Conservation (phyloP, 2,113 vertebrate genomes). For the Alexandromys fortis region DNA sequence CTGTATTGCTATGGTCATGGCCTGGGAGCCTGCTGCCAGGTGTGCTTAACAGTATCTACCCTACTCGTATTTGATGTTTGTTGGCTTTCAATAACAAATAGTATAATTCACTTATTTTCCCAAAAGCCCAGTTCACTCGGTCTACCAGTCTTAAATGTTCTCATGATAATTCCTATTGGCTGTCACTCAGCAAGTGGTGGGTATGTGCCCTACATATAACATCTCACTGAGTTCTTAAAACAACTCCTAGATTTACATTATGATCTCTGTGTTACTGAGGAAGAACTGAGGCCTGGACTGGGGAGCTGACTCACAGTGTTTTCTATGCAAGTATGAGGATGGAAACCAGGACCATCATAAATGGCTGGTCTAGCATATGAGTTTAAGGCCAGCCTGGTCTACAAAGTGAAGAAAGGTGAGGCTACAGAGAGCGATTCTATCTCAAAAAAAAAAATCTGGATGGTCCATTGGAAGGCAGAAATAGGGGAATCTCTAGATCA, state of each 20-base stretch:
- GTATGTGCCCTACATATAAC: neutral
- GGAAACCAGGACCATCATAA: neutral
- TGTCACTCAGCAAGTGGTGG: neutral
- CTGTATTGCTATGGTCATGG: neutral
- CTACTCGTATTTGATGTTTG: neutral
- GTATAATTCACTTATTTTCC: neutral
- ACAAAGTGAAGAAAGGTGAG: neutral
- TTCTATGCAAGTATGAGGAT: neutral
- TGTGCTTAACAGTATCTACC: neutral
- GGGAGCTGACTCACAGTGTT: neutral
- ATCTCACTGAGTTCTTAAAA: slow-evolving; percentile 5
- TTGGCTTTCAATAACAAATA: slow-evolving; percentile 29
- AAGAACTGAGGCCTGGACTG: neutral
- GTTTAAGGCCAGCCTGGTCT: neutral
- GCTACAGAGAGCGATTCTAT: neutral
- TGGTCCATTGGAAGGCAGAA: neutral
- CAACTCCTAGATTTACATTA: neutral
- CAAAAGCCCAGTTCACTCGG: slow-evolving; percentile 27
- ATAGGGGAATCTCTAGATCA: neutral
- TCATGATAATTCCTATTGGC: neutral
- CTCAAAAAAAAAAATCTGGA: neutral
- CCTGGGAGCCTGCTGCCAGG: neutral
- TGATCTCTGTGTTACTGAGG: neutral
- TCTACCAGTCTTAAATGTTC: neutral
- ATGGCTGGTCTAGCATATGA: neutral